These are phyloP conservation scores for Pachyuromys duprasi DNA, from an alignment of 2,797 vertebrate genomes.

Conservation along the genomic window DNA sequence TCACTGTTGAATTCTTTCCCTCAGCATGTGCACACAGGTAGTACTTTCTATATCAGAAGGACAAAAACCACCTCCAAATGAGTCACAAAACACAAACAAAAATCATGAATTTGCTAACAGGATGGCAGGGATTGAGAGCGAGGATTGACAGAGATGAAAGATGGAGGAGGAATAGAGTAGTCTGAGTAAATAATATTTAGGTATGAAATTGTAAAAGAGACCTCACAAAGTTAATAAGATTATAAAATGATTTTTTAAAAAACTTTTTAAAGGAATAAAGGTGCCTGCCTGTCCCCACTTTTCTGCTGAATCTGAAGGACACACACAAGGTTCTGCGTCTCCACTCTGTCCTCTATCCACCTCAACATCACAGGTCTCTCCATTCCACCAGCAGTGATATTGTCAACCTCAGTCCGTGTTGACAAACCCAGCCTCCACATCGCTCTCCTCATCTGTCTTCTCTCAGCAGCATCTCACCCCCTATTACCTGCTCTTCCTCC, in stretches of 20 bases:
- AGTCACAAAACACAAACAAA: not conserved
- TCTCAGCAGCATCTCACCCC: constrained; percentile 43
- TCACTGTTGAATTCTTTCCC: not conserved
- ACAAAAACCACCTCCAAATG: not conserved
- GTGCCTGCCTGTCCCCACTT: not conserved
- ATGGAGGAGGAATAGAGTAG: not conserved
- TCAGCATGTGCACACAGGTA: not conserved
- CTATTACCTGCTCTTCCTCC: not conserved
- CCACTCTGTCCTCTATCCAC: not conserved
- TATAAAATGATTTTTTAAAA: not conserved
- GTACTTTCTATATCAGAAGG: not conserved
- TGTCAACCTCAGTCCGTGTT: not conserved
- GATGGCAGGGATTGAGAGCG: not conserved
- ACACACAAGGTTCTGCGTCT: not conserved
- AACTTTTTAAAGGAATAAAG: not conserved
- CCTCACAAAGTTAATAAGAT: not conserved
- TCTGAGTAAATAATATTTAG: not conserved
- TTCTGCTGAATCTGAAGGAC: not conserved
- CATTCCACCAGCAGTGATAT: not conserved
- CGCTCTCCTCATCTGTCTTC: constrained; percentile 34
- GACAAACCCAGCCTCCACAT: not conserved
- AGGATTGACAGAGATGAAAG: not conserved
- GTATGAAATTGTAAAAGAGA: not conserved
- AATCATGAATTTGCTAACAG: not conserved
- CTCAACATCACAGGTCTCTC: not conserved